Conservation (phyloP, 1,140 invertebrate species). For the Drosophila pseudoananassae region DNA sequence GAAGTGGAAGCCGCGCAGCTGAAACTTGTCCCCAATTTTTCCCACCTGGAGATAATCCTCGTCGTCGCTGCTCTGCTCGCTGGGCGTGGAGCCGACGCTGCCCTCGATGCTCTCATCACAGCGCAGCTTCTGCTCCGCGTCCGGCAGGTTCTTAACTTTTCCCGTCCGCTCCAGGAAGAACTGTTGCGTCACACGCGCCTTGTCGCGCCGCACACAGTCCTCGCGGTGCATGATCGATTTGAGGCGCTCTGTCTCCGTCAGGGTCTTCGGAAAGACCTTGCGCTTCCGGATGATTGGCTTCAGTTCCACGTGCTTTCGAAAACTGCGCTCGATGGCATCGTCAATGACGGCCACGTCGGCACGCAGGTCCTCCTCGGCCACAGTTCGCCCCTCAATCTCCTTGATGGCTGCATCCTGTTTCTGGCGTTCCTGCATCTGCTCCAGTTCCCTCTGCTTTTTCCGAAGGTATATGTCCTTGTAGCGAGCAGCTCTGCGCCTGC, state of each 20-base stretch:
- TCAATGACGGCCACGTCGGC: conserved; percentile 62
- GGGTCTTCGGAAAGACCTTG: conserved; percentile 67
- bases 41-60: conserved; percentile 78
- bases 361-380: conserved; percentile 59
- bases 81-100: conserved; percentile 56
- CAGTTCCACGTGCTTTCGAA: conserved; percentile 59
- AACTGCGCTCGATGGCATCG: conserved; percentile 67
- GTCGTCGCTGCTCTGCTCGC: conserved; percentile 74
- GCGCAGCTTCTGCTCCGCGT: conserved; percentile 54
- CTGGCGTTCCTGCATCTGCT: conserved; percentile 16
- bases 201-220: conserved; percentile 60
- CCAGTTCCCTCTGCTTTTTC: conserved; percentile 39
- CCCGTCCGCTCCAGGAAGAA: conserved; percentile 61
- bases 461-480: conserved; percentile 73
- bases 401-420: conserved; percentile 32
- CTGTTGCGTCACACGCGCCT: conserved; percentile 58
- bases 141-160: conserved; percentile 58
- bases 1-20: conserved; percentile 75
- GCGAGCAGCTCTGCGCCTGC: conserved; percentile 48
- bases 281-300: conserved; percentile 54
- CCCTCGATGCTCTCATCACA: conserved; percentile 53
- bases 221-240: conserved; percentile 64
- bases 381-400: conserved; percentile 46
- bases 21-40: conserved; percentile 62
- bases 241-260: conserved; percentile 68